Percentiles rank a stretch among this genome's conserved stretches.
Conservation (phyloP, 2,113 vertebrate species). For the Cephalopterus ornatus region DNA sequence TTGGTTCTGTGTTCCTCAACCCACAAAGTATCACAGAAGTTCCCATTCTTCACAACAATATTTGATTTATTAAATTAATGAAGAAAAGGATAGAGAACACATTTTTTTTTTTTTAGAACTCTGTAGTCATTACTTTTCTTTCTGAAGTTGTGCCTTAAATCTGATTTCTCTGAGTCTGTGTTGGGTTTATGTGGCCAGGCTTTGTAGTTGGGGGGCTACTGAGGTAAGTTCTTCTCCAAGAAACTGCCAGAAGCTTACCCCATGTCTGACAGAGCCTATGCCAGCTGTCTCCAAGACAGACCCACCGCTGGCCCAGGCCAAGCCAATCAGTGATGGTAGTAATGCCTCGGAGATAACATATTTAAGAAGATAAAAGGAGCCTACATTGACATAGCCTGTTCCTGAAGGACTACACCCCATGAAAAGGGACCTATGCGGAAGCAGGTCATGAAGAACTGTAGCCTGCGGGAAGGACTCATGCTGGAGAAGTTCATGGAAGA, state of each 20-base stretch:
- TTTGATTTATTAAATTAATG: neutral
- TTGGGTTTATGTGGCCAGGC: neutral
- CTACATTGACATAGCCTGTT: neutral
- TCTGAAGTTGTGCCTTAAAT: neutral
- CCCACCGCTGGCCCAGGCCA: neutral
- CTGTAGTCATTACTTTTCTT: neutral
- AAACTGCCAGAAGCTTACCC: neutral
- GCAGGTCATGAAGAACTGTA: rapidly evolving
- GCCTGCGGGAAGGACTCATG: too few species aligned
- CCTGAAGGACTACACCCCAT: neutral
- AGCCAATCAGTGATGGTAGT: neutral
- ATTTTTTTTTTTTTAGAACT: neutral
- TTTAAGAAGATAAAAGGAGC: neutral
- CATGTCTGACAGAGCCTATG: rapidly evolving
- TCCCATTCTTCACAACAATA: neutral
- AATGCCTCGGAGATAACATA: too few species aligned
- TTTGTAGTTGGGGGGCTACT: neutral
- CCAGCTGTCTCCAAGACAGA: neutral
- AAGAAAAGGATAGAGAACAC: neutral
- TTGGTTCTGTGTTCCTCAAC: neutral
- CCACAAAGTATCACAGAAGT: neutral
- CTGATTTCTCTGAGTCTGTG: neutral
- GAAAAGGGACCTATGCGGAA: neutral
- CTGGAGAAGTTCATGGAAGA: neutral
- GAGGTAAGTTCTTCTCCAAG: neutral